These are phyloP conservation scores for Aurelia aurita DNA, from an alignment of 30 jellyfish, hydroid and myxozoan genomes.

Conservation along the genomic window DNA sequence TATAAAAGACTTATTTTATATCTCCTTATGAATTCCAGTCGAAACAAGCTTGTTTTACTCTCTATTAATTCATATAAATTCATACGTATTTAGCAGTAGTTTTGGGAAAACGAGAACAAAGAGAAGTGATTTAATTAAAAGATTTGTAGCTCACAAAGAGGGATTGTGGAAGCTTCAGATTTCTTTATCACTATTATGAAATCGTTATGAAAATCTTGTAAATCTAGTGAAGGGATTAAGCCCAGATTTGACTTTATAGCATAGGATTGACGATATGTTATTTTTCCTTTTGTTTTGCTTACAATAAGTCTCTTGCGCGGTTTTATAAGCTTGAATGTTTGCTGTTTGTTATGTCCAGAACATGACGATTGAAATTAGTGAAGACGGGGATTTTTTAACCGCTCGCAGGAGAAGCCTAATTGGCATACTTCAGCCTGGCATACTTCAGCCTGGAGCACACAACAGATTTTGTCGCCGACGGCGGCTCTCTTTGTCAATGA, in stretches of 20 bases:
- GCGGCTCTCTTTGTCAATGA: too few relatives aligned
- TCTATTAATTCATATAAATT: conserved; percentile 29
- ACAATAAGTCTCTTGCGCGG: conserved; percentile 26
- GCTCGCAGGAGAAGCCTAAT: conserved; percentile 2
- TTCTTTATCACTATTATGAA: conserved; percentile 32
- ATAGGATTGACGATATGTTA: background rate
- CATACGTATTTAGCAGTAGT: conserved; percentile 11
- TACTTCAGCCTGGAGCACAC: too few relatives aligned
- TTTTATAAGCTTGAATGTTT: background rate
- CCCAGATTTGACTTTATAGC: conserved; percentile 1
- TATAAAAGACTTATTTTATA: conserved; percentile 26
- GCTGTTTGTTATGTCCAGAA: conserved; percentile 1
- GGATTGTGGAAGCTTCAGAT: conserved; percentile 48
- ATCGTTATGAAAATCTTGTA: conserved; percentile 52
- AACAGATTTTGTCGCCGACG: too few relatives aligned
- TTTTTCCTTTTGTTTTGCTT: background rate
- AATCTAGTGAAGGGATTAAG: too few relatives aligned
- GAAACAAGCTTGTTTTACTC: conserved; percentile 24
- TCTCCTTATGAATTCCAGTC: conserved; percentile 35
- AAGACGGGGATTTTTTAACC: background rate
- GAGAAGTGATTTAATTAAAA: conserved; percentile 34
- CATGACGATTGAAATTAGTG: background rate
- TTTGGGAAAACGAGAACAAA: conserved; percentile 29
- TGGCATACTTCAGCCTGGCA: background rate
- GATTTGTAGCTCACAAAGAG: conserved; percentile 34